Percentiles rank a stretch among this genome's conserved stretches.
These are phyloP conservation scores for Spodoptera picta DNA, from an alignment of 2,888 invertebrate genomes.

Conservation along the genomic window DNA sequence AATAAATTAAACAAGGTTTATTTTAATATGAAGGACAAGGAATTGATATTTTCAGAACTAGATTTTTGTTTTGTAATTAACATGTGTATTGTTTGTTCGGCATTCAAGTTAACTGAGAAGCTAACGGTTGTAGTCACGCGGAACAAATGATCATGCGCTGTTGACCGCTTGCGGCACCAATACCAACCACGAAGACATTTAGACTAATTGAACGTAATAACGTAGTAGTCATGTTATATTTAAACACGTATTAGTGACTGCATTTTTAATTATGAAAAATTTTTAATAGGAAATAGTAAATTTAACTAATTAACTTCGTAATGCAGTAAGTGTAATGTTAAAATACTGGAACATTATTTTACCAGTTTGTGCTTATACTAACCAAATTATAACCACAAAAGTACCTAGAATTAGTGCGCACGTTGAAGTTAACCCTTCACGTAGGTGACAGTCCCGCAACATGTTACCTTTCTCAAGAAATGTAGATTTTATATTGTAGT, in stretches of 20 bases:
- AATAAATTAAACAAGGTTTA: not conserved
- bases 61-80: conserved; percentile 2
- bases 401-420: conserved; percentile 13
- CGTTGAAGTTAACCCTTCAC: conserved; percentile 16
- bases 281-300: not conserved
- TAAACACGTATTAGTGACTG: not conserved
- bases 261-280: conserved; percentile 3
- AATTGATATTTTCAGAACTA: conserved; percentile 11
- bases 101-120: conserved; percentile 17
- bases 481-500: conserved; percentile 13
- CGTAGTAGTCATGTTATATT: too few species aligned
- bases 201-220: not conserved
- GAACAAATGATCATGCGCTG: conserved; percentile 42
- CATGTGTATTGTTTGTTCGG: conserved; percentile 10
- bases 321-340: conserved; percentile 1
- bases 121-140: conserved; percentile 39
- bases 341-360: conserved; percentile 10
- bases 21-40: conserved; percentile 11
- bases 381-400: conserved; percentile 18
- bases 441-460: conserved; percentile 22
- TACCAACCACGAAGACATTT: conserved; percentile 5
- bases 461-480: conserved; percentile 40
- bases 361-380: not conserved
- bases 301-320: conserved; percentile 6
- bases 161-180: conserved; percentile 13